phyloP scores from a whole-genome alignment of 2,888 invertebrate genomes.

The Dasysyrphus tricinctus region DNA sequence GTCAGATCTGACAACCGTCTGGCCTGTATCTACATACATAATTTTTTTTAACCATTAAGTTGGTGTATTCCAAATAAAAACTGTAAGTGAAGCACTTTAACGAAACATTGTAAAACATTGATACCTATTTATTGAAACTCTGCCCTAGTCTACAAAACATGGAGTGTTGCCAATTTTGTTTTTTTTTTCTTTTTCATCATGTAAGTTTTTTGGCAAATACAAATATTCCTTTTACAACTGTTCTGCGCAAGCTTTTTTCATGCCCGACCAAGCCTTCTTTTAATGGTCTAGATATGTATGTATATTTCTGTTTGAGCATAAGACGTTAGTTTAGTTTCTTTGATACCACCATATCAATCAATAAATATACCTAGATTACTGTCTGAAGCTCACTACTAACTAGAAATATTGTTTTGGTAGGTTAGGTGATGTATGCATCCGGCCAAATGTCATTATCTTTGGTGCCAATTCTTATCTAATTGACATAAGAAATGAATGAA shows the following conservation, averaged over 20 bases:
- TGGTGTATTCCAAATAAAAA: background rate
- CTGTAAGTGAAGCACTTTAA: no score
- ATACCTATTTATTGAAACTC: background rate
- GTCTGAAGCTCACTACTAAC: no score
- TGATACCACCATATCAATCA: background rate
- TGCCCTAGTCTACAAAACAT: background rate
- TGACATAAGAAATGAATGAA: slow-evolving; percentile 10
- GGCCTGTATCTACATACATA: no score
- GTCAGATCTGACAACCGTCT: no score
- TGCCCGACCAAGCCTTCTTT: slow-evolving; percentile 20
- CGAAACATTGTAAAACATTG: background rate
- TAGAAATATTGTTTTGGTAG: background rate
- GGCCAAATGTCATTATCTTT: background rate
- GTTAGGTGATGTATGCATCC: slow-evolving; percentile 14
- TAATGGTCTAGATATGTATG: background rate
- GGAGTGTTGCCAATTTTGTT: slow-evolving; percentile 15
- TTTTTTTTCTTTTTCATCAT: background rate
- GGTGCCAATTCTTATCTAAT: slow-evolving; percentile 4
- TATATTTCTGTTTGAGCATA: background rate
- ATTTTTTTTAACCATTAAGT: no score
- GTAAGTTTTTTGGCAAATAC: slow-evolving; percentile 10
- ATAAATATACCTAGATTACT: no score
- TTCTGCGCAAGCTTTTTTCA: slow-evolving; percentile 1
- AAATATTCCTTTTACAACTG: background rate
- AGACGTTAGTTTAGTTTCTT: background rate